Evolutionary conservation across 2,888 invertebrate genomes (phyloP).

Genomic region (Phortica magna): DNA sequence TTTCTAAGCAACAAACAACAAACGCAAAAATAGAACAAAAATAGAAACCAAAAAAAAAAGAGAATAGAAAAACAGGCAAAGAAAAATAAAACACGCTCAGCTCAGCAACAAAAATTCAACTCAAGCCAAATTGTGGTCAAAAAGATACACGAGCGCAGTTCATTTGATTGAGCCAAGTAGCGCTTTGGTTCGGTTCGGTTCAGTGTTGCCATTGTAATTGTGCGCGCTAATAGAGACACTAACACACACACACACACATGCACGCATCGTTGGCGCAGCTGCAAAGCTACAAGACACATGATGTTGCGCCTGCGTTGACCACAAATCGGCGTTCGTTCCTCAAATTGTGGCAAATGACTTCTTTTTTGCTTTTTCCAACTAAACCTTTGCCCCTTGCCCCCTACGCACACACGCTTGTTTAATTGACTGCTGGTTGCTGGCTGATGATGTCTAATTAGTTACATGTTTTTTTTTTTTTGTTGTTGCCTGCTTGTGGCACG

Average conservation of each 20-base stretch:
- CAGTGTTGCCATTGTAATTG: constrained; percentile 2
- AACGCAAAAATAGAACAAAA: background rate
- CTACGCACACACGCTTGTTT: too few species aligned
- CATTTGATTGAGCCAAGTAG: background rate
- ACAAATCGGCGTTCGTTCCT: background rate
- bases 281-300: background rate
- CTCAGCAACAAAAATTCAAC: background rate
- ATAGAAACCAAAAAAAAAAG: background rate
- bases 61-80: background rate
- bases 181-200: background rate
- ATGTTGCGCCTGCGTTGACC: constrained; percentile 5
- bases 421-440: constrained; percentile 12
- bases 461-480: constrained; percentile 13
- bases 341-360: constrained; percentile 17
- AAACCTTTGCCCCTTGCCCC: background rate
- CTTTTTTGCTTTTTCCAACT: too few species aligned
- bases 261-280: background rate
- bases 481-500: background rate
- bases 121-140: background rate
- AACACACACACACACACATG: background rate
- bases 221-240: constrained; percentile 20
- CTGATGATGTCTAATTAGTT: constrained; percentile 31
- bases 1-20: background rate
- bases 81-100: background rate
- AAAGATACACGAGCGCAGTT: constrained; percentile 1